Percentiles rank a stretch among this genome's conserved stretches.
Evolutionary conservation across 2,113 vertebrate genomes (phyloP).

Genomic region (Gulo gulo): DNA sequence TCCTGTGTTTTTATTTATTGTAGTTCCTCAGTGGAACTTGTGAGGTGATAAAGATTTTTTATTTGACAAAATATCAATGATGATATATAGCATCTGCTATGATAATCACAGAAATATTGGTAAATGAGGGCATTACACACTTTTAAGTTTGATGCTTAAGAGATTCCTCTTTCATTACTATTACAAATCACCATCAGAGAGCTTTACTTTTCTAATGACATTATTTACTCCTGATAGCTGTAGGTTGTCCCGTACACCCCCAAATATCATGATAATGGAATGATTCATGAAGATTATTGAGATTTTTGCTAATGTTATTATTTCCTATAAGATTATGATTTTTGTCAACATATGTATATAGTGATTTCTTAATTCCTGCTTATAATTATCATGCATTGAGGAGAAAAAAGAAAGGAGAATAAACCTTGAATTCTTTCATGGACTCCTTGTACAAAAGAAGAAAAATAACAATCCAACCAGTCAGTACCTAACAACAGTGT

Average conservation of each 20-base stretch:
- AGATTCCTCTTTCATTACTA: background rate
- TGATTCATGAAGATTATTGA: background rate
- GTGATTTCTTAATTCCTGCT: background rate
- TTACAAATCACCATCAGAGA: background rate
- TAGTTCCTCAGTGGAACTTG: background rate
- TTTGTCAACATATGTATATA: background rate
- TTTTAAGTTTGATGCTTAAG: background rate
- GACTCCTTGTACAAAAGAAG: background rate
- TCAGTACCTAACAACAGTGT: background rate
- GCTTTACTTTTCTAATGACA: background rate
- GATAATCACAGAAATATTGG: background rate
- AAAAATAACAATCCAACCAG: background rate
- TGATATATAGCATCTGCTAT: background rate
- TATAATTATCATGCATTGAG: background rate
- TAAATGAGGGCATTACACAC: background rate
- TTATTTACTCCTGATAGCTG: background rate
- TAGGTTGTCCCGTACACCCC: background rate
- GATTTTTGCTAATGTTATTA: background rate
- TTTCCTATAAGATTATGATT: background rate
- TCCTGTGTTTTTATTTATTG: background rate
- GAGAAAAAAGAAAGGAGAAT: background rate
- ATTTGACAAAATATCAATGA: background rate
- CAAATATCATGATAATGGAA: background rate
- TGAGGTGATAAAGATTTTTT: background rate
- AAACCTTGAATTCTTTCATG: background rate